Percentiles rank a stretch among this genome's conserved stretches.
These are phyloP conservation scores for Chloroclystis v-ata DNA, from an alignment of 2,888 invertebrate species.

Conservation along the genomic window DNA sequence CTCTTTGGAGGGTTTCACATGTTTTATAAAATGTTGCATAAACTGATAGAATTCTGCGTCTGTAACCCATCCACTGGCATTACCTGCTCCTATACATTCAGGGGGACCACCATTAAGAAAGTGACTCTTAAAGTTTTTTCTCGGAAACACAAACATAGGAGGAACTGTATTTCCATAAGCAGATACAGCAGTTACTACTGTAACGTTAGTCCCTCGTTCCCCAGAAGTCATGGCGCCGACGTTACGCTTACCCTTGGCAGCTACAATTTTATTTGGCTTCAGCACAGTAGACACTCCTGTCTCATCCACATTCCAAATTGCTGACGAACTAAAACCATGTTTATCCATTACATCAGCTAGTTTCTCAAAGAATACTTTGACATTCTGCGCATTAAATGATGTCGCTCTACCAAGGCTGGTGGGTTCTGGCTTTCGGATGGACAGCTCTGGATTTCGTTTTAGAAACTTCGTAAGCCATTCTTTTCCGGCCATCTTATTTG, in stretches of 20 bases:
- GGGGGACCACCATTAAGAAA: slow-evolving; percentile 24
- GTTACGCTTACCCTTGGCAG: slow-evolving; percentile 34
- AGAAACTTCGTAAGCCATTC: slow-evolving; percentile 30
- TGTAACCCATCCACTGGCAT: slow-evolving; percentile 17
- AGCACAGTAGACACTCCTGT: slow-evolving; percentile 32
- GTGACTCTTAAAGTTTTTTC: slow-evolving; percentile 12
- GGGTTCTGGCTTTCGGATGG: slow-evolving; percentile 33
- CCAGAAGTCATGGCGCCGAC: slow-evolving; percentile 26
- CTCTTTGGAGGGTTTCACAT: slow-evolving; percentile 22
- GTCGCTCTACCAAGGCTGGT: slow-evolving; percentile 34
- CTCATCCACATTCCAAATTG: slow-evolving; percentile 31
- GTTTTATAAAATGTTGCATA: slow-evolving; percentile 15
- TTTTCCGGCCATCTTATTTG: slow-evolving; percentile 19
- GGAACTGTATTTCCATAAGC: slow-evolving; percentile 17
- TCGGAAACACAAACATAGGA: slow-evolving; percentile 19
- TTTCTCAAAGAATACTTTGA: slow-evolving; percentile 28
- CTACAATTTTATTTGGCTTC: slow-evolving; percentile 33
- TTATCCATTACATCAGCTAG: slow-evolving; percentile 30
- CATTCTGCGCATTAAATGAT: slow-evolving; percentile 34
- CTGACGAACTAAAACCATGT: slow-evolving; percentile 22
- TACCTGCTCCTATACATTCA: slow-evolving; percentile 22
- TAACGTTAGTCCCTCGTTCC: slow-evolving; percentile 8
- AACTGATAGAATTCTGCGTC: slow-evolving; percentile 11
- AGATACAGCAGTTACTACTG: slow-evolving; percentile 9
- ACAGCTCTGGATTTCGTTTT: slow-evolving; percentile 28